Base-by-base conservation (phyloP, 2,113 vertebrate genomes). In the Fulica atra region DNA sequence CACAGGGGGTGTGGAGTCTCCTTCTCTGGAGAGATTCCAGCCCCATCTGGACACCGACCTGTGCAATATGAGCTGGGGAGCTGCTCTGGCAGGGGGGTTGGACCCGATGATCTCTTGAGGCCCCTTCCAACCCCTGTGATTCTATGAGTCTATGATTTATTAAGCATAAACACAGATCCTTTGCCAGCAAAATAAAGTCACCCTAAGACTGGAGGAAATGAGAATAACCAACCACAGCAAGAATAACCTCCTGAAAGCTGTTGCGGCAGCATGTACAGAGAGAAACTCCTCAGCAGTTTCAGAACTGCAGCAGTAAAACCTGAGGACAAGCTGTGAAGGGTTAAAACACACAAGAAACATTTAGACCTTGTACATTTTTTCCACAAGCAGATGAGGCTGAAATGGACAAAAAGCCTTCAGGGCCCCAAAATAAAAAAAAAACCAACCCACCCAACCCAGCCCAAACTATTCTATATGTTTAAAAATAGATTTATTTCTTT, bases 401-500 rank as follows among this genome's bases (percentile, higher is more conserved):
- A 94, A 97, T 42, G 90, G 77, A 96, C 74, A 83, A 94, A 97
- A 94, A 13, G 13, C 87, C 94, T 54, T 8, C 31, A 5, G 61
- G 96, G 71, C 38, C 53, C 15, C 1, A 20, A 77, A 70, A 5
- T 18, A 14, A 48, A n/a, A n/a, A n/a, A n/a, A n/a, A n/a, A n/a
- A n/a, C n/a, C n/a, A n/a, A 48, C 5, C 21, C 21, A 23, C 48
- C 48, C 48, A 48, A 48, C 48, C 48, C 44, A 46, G 44, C 7
- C 4, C 40, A 11, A 40, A 54, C 64, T 23, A 48, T 21, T 84
- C 29, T 42, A 16, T 9, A 7, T 28, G n/a, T 60, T 74, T 82
- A 72, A 86, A 87, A 95, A 91, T 16, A 93, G 82, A 83, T 5
- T 19, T 25, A 0, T 16, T 46, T 35, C 11, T 54, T n/a, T 35